Conservation (phyloP, 2,797 vertebrate genomes). For the Iguana delicatissima region DNA sequence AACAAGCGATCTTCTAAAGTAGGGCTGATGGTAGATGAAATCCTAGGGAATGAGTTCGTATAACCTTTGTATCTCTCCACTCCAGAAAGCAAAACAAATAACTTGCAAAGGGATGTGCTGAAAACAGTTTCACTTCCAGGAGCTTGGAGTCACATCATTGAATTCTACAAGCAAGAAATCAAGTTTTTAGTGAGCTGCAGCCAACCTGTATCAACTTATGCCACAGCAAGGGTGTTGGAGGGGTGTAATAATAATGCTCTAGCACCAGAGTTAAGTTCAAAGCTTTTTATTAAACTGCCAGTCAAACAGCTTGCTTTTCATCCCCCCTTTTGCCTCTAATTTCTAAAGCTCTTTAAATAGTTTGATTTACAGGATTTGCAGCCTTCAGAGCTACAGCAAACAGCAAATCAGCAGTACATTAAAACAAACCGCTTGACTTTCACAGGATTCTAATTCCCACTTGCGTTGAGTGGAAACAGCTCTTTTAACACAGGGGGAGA, state of each 20-base stretch:
- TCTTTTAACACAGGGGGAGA: slow-evolving; percentile 54
- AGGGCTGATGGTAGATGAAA: not conserved
- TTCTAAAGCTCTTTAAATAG: slow-evolving; percentile 67
- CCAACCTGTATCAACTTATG: slow-evolving; percentile 24
- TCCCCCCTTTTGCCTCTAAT: slow-evolving; percentile 63
- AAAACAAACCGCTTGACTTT: slow-evolving; percentile 56
- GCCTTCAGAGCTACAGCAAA: slow-evolving; percentile 66
- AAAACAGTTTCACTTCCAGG: not conserved
- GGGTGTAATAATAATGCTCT: slow-evolving; percentile 56
- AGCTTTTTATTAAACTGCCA: slow-evolving; percentile 83
- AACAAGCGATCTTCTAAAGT: too few species aligned
- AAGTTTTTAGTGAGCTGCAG: not conserved
- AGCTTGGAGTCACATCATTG: not conserved
- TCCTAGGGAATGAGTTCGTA: too few species aligned
- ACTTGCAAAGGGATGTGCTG: not conserved
- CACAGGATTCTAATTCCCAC: slow-evolving; percentile 51
- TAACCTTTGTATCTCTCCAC: not conserved
- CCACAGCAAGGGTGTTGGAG: not conserved
- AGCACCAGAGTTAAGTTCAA: slow-evolving; percentile 75
- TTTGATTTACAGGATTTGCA: slow-evolving; percentile 69
- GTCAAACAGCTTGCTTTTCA: slow-evolving; percentile 71
- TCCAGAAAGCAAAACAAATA: not conserved
- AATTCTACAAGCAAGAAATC: not conserved
- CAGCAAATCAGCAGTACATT: slow-evolving; percentile 66
- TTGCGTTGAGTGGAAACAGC: slow-evolving; percentile 52